A percentile compares a stretch with the other conserved stretches of the same genome.
Evolutionary conservation across 2,797 vertebrate genomes (phyloP).

Genomic region (Pipistrellus pipistrellus): DNA sequence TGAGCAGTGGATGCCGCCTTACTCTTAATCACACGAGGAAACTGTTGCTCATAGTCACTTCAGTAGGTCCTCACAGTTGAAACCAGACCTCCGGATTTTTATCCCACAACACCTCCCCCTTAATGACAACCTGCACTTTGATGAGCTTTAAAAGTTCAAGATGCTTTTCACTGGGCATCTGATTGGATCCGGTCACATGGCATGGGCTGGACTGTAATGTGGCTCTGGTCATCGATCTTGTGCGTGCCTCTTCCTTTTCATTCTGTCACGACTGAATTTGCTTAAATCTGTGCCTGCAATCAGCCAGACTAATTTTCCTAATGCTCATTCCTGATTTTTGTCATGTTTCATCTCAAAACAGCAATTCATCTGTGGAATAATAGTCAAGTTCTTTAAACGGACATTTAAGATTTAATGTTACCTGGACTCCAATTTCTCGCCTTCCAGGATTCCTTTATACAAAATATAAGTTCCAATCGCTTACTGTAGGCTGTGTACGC

Average conservation of each 20-base stretch:
- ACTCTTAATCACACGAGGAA: background rate
- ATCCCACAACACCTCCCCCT: background rate
- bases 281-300: background rate
- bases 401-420: background rate
- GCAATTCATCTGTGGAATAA: background rate
- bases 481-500: background rate
- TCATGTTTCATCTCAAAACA: background rate
- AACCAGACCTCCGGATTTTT: background rate
- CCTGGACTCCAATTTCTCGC: background rate
- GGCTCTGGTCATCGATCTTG: background rate
- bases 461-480: background rate
- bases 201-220: background rate
- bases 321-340: background rate
- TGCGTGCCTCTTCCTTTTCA: background rate
- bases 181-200: rapidly evolving
- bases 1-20: background rate
- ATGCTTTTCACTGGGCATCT: background rate
- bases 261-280: background rate
- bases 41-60: background rate
- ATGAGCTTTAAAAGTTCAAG: background rate
- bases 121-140: background rate
- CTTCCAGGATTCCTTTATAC: background rate
- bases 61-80: background rate
- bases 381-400: background rate
- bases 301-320: background rate